Evolutionary conservation across 1,140 invertebrate species (phyloP).

Genomic region (Mya arenaria): DNA sequence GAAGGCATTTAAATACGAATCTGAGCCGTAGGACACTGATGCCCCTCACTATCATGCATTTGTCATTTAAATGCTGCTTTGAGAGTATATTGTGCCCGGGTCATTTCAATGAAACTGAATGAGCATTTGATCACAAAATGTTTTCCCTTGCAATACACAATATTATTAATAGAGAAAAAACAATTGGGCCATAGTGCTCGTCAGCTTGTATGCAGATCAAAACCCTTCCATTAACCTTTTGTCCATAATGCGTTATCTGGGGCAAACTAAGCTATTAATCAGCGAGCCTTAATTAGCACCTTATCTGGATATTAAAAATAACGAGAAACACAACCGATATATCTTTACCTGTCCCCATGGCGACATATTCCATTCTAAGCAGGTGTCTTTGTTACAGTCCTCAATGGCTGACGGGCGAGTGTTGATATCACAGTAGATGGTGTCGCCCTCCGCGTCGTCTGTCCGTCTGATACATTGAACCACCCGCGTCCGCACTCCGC

Average conservation of each 20-base stretch:
- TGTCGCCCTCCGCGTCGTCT: slow-evolving; percentile 61
- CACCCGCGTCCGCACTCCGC: slow-evolving; percentile 72
- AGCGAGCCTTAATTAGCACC: neutral
- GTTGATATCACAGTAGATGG: slow-evolving; percentile 70
- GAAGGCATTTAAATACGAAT: too few relatives aligned
- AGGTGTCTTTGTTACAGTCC: slow-evolving; percentile 75
- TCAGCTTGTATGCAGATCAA: neutral
- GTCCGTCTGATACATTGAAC: slow-evolving; percentile 75
- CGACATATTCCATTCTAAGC: slow-evolving; percentile 76
- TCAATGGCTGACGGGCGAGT: slow-evolving; percentile 71
- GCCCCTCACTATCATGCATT: too few relatives aligned
- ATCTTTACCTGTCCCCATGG: slow-evolving; percentile 78
- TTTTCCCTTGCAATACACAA: too few relatives aligned
- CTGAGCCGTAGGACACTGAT: too few relatives aligned
- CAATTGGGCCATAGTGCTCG: neutral
- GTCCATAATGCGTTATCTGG: too few relatives aligned
- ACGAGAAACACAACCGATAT: neutral
- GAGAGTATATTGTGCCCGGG: too few relatives aligned
- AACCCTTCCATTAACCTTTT: neutral
- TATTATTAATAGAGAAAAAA: too few relatives aligned
- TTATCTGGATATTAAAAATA: neutral
- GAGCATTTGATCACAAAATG: too few relatives aligned
- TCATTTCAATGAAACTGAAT: too few relatives aligned
- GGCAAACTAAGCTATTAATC: too few relatives aligned
- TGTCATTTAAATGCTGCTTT: too few relatives aligned